Evolutionary conservation across 1,140 invertebrate species (phyloP), one percentile per base, ranked within the genome.

Genomic region (Lepidotrigona ventralis): DNA sequence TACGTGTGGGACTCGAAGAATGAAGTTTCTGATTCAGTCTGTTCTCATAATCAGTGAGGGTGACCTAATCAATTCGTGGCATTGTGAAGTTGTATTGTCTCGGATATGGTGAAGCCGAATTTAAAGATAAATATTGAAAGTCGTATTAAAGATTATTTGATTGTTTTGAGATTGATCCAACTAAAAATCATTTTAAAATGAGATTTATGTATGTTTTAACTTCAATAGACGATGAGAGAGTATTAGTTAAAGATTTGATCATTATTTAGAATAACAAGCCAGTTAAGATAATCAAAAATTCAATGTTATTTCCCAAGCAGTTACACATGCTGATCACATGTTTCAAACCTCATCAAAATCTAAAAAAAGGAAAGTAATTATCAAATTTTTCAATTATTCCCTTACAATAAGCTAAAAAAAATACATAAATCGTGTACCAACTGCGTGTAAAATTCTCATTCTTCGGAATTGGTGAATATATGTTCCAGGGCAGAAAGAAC

Each of bases 391-490:
- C 8, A 33, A 21, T 66, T 33, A 17, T 26, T 26, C 33, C 33
- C 33, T 33, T 33, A 39, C 1, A 2, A 4, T 21, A 9, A 26
- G 4, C 26, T 21, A 8, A 14, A 29, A n/a, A 39, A 33, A 58
- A 56, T 39, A 75, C 58, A n/a, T 60, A 60, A 58, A 60, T 56
- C 53, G 17, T 19, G 2, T 12, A 15, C 8, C 21, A 4, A 14
- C 1, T 1, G 6, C 21, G 33, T 12, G n/a, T 8, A 21, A 21
- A 19, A 23, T 15, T 17, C 15, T 29, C 29, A 56, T 83, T 26
- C 68, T 73, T 80, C 29, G 46, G 68, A 75, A 74, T 69, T 80
- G 68, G 1, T 14, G 23, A 63, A 46, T 46, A 75, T 46, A 33
- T 19, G 21, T n/a, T 14, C n/a, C 39, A 15, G 8, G 5, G 14